phyloP scores from a whole-genome alignment of 2,888 invertebrate species.

The Linyphia triangularis region DNA sequence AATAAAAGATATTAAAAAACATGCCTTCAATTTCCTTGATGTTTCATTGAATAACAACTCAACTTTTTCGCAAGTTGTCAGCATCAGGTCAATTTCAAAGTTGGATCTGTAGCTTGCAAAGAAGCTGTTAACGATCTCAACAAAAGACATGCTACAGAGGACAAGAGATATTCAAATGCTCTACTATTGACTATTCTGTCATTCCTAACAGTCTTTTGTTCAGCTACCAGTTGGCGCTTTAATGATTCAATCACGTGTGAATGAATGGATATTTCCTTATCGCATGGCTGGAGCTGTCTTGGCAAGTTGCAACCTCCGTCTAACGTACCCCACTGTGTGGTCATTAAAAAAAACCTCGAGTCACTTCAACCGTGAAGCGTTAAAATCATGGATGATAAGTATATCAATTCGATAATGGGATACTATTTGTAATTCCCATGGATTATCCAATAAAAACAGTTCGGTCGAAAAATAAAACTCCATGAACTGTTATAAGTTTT shows the following conservation, averaged over 20 bases:
- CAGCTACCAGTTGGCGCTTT: not conserved
- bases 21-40: too few species aligned
- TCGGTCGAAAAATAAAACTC: not conserved
- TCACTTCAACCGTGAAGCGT: slow-evolving; percentile 29
- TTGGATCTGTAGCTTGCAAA: not conserved
- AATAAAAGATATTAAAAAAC: too few species aligned
- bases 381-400: slow-evolving; percentile 28
- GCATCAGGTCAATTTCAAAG: too few species aligned
- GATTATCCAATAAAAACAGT: not conserved
- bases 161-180: not conserved
- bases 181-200: not conserved
- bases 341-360: slow-evolving; percentile 21
- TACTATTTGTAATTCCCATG: slow-evolving; percentile 1
- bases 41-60: too few species aligned
- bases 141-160: too few species aligned
- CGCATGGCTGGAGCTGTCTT: not conserved
- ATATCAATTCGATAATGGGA: slow-evolving; percentile 13
- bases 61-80: too few species aligned
- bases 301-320: slow-evolving; percentile 2
- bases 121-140: not conserved
- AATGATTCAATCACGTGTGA: slow-evolving; percentile 49
- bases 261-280: slow-evolving; percentile 32
- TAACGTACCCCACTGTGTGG: slow-evolving; percentile 1
- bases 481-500: not conserved
- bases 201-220: slow-evolving; percentile 17